Evolutionary conservation across 1,140 invertebrate genomes (phyloP).

Genomic region (Drosophila ficusphila): DNA sequence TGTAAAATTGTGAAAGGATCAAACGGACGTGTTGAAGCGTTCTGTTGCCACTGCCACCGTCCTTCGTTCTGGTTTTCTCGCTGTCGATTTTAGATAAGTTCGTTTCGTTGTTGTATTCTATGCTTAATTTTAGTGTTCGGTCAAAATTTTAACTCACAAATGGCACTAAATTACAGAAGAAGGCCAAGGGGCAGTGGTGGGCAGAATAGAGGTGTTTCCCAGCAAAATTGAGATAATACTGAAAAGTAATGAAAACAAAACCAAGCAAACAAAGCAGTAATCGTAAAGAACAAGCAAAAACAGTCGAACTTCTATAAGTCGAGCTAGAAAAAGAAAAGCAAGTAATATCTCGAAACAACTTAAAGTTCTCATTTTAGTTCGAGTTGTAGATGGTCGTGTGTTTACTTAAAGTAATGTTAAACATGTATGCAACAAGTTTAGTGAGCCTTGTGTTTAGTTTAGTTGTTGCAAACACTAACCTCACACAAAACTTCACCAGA

Average conservation of each 20-base stretch:
- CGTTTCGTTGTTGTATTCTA: conserved; percentile 42
- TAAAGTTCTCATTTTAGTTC: background rate
- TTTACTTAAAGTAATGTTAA: conserved; percentile 68
- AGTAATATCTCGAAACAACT: background rate
- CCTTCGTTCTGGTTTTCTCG: background rate
- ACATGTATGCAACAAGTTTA: conserved; percentile 52
- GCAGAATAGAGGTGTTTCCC: background rate
- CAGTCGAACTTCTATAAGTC: background rate
- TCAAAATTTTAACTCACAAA: conserved; percentile 17
- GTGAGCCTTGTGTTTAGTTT: conserved; percentile 66
- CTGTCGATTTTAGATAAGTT: conserved; percentile 22
- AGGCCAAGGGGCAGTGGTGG: conserved; percentile 17
- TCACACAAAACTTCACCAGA: conserved; percentile 30
- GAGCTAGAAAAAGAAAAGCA: background rate
- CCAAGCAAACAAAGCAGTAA: conserved; percentile 23
- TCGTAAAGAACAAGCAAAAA: conserved; percentile 26
- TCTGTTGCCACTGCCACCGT: conserved; percentile 22
- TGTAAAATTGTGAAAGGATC: conserved; percentile 62
- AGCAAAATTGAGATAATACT: conserved; percentile 4
- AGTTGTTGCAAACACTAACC: conserved; percentile 50
- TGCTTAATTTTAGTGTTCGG: conserved; percentile 35
- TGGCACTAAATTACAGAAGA: background rate
- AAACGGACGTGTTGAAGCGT: background rate
- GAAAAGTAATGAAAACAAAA: conserved; percentile 4
- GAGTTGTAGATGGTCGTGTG: background rate